Evolutionary conservation across 2,888 invertebrate genomes (phyloP), one percentile per base, ranked within the genome.

Genomic region (Melipona beecheii): DNA sequence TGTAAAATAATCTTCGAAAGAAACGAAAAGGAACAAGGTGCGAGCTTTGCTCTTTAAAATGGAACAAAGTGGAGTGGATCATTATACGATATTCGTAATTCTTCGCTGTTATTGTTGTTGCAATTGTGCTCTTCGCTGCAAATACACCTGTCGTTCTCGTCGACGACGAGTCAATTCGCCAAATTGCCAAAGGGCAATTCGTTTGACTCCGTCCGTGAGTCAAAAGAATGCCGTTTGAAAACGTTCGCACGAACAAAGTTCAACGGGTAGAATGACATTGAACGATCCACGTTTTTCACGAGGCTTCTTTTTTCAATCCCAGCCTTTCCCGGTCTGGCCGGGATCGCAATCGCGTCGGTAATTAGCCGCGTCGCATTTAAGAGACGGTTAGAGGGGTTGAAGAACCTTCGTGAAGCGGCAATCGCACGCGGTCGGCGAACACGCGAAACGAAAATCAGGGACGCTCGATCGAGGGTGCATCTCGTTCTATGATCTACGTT

Each of bases 391-490:
- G 11, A 71, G 81, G 58, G 88, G 87, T 84, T 87, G 85, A 86
- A 85, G 77, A 78, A 88, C 86, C 83, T 87, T 36, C 31, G 75
- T 64, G 81, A 70, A 56, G 77, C 77, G 60, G 66, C 75, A 64
- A 24, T 79, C 78, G 65, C 85, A 84, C 75, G 75, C 74, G 75
- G 81, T 73, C 62, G 73, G 86, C 62, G 69, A 87, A 77, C 90
- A 90, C 90, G 90, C 90, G 84, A 90, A 90, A 87, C 75, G 90
- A 90, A 86, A 88, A 90, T 90, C 90, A 90, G 82, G 80, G 71
- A 87, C 80, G 81, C 64, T 85, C 83, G 43, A 83, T 85, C 84
- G 83, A 83, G 81, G 84, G 86, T 88, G 90, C 89, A 90, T 90
- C 90, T 89, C 85, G 76, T 86, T 89, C 83, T 50, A 31, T 79